A percentile compares a stretch with the other conserved stretches of the same genome.
Evolutionary conservation across 2,113 vertebrate species (phyloP).

Genomic region (Alligator sinensis): DNA sequence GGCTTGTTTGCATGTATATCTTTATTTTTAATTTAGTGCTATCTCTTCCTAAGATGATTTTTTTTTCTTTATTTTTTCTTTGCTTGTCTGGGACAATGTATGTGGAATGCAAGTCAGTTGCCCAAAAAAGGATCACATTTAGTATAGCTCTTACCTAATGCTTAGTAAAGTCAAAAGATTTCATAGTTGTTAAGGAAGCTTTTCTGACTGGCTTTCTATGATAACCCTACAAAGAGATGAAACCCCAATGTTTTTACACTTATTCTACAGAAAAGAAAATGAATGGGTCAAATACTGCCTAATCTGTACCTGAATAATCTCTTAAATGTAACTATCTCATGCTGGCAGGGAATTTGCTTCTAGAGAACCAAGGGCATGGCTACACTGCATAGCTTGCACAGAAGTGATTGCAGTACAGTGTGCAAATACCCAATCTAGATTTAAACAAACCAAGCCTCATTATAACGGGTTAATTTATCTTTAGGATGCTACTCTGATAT

Average conservation of each 20-base stretch:
- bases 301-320: not conserved
- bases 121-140: rapidly evolving
- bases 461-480: rapidly evolving
- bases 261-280: not conserved
- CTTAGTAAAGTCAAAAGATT: not conserved
- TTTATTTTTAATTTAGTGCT: not conserved
- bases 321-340: not conserved
- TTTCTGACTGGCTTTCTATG: not conserved
- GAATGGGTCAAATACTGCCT: not conserved
- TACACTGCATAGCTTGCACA: rapidly evolving
- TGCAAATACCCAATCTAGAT: not conserved
- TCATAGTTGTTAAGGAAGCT: too few relatives aligned
- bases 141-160: not conserved
- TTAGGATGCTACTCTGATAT: not conserved
- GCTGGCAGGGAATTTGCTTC: not conserved
- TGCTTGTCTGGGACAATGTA: too few relatives aligned
- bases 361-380: too few relatives aligned
- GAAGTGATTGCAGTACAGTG: not conserved
- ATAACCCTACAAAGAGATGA: not conserved
- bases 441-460: not conserved
- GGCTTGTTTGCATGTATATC: not conserved
- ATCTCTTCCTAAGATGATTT: not conserved
- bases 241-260: not conserved
- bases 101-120: not conserved
- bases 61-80: not conserved